Evolutionary conservation across 2,797 vertebrate genomes (phyloP).

Genomic region (Sphenodon punctatus): DNA sequence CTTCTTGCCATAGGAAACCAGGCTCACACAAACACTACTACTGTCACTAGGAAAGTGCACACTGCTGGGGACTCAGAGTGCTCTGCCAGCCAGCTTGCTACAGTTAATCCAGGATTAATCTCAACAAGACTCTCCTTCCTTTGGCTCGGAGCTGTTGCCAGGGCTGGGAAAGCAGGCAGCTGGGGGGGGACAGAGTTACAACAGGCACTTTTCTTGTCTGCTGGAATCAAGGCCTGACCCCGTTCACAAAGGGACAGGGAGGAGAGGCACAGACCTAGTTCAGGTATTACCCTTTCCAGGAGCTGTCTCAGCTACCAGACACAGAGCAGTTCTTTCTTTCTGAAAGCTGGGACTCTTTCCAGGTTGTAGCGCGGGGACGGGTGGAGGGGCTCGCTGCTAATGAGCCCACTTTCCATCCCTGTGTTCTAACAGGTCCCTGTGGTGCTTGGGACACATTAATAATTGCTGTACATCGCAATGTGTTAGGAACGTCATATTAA

Average conservation of each 20-base stretch:
- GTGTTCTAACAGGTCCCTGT: background rate
- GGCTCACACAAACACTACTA: background rate
- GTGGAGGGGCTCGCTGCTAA: background rate
- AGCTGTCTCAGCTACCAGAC: background rate
- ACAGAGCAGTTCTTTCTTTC: background rate
- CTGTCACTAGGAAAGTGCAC: background rate
- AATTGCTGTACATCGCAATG: rapidly evolving
- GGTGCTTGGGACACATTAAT: background rate
- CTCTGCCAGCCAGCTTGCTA: background rate
- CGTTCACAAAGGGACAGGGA: background rate
- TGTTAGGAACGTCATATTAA: background rate
- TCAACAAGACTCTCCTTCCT: background rate
- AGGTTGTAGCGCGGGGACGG: background rate
- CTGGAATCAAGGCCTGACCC: background rate
- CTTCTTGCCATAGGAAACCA: no score
- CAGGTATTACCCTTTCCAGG: background rate
- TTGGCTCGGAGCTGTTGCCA: background rate
- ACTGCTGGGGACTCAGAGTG: background rate
- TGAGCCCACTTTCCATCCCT: background rate
- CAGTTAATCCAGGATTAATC: background rate
- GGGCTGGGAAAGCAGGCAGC: background rate
- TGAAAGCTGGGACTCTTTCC: background rate
- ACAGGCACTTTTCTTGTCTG: background rate
- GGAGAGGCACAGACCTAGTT: slow-evolving; percentile 2
- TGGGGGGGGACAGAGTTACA: background rate